Percentiles rank a stretch among this genome's conserved stretches.
These are phyloP conservation scores for Agelastica alni DNA, from an alignment of 2,888 invertebrate genomes.

Conservation along the genomic window DNA sequence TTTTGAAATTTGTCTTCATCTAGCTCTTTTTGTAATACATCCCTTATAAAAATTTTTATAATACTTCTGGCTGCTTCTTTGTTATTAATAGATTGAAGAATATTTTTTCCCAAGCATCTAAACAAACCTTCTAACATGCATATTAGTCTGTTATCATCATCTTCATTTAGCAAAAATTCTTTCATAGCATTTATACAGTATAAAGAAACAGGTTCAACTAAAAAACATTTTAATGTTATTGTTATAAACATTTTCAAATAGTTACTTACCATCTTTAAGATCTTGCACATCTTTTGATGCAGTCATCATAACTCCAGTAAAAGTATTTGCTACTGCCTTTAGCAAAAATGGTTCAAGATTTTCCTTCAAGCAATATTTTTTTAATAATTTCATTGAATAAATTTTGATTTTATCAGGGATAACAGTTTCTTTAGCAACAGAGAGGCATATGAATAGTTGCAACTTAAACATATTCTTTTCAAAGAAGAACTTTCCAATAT, in stretches of 20 bases:
- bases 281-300: slow-evolving; percentile 12
- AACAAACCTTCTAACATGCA: slow-evolving; percentile 27
- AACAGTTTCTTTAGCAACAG: slow-evolving; percentile 18
- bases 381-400: slow-evolving; percentile 30
- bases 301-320: slow-evolving; percentile 30
- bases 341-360: slow-evolving; percentile 19
- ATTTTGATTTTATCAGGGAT: slow-evolving; percentile 22
- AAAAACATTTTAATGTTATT: slow-evolving; percentile 23
- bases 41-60: slow-evolving; percentile 24
- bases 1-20: slow-evolving; percentile 35
- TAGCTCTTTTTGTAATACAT: slow-evolving; percentile 31
- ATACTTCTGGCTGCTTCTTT: slow-evolving; percentile 19
- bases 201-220: slow-evolving; percentile 15
- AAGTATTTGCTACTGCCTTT: slow-evolving; percentile 31
- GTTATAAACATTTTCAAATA: too few species aligned
- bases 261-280: slow-evolving; percentile 21
- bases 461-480: slow-evolving; percentile 33
- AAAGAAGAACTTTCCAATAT: slow-evolving; percentile 37
- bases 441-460: slow-evolving; percentile 25
- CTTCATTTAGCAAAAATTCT: slow-evolving; percentile 24
- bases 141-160: slow-evolving; percentile 19
- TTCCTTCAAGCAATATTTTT: slow-evolving; percentile 23
- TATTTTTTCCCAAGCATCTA: slow-evolving; percentile 20
- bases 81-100: slow-evolving; percentile 16
- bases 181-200: slow-evolving; percentile 25